These are phyloP conservation scores for Globia sparganii DNA, from an alignment of 2,888 invertebrate species.

Conservation along the genomic window DNA sequence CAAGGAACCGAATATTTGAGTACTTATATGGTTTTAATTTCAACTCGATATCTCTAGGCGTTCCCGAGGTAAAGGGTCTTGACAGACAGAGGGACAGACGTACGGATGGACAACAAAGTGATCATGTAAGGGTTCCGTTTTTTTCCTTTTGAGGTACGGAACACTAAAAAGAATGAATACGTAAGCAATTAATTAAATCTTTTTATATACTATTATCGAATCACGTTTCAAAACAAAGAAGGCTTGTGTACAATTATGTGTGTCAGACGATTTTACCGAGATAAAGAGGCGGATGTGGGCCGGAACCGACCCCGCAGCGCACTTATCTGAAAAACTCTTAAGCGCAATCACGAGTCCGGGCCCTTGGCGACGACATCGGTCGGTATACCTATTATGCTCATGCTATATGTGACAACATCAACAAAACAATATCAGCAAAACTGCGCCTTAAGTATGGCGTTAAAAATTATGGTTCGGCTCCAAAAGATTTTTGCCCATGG, in stretches of 20 bases:
- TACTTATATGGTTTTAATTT: no score
- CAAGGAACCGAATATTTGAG: no score
- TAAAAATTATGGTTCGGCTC: neutral
- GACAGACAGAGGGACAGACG: no score
- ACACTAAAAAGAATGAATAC: neutral
- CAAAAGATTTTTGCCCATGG: neutral
- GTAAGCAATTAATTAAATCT: neutral
- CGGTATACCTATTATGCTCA: neutral
- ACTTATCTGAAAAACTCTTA: slow-evolving; percentile 66
- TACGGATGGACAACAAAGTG: no score
- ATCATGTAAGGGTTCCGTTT: no score
- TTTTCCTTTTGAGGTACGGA: no score
- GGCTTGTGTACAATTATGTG: slow-evolving; percentile 47
- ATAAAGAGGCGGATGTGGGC: slow-evolving; percentile 74
- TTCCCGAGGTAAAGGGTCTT: no score
- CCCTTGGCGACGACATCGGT: slow-evolving; percentile 16
- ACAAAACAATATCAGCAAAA: neutral
- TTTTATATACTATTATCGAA: slow-evolving; percentile 31
- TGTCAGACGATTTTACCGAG: slow-evolving; percentile 70
- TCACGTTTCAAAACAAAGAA: slow-evolving; percentile 31
- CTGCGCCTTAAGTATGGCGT: neutral
- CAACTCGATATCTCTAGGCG: no score
- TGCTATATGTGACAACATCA: no score
- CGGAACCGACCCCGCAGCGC: slow-evolving; percentile 55
- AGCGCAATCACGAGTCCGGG: slow-evolving; percentile 20